A percentile compares a stretch with the other conserved stretches of the same genome.
These are phyloP conservation scores for Machimus atricapillus DNA, from an alignment of 2,888 invertebrate species.

Conservation along the genomic window DNA sequence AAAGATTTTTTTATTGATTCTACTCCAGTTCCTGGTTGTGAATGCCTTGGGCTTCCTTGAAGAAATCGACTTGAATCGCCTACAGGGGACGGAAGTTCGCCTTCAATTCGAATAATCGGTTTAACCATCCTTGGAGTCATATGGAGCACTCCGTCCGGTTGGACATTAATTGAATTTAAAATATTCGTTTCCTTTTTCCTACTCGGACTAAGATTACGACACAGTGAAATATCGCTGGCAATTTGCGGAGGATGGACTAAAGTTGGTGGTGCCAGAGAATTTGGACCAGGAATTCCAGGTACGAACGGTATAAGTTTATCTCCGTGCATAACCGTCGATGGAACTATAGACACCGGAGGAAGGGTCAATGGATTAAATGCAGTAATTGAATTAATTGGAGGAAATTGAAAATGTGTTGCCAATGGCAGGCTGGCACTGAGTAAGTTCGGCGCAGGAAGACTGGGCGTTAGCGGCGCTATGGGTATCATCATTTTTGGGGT, in stretches of 20 bases:
- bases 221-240: constrained; percentile 42
- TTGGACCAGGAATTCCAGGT: constrained; percentile 87
- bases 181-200: constrained; percentile 56
- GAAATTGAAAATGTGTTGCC: constrained; percentile 68
- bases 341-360: constrained; percentile 65
- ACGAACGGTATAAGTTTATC: constrained; percentile 85
- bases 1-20: constrained; percentile 55
- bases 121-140: constrained; percentile 1
- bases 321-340: constrained; percentile 65
- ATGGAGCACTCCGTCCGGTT: background rate
- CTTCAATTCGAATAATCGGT: constrained; percentile 37
- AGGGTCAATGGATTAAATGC: constrained; percentile 74
- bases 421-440: constrained; percentile 48
- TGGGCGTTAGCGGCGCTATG: constrained; percentile 66
- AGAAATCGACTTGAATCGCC: background rate
- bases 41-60: constrained; percentile 37
- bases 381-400: constrained; percentile 74
- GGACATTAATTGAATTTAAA: constrained; percentile 25
- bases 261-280: constrained; percentile 66
- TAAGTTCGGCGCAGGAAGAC: constrained; percentile 62
- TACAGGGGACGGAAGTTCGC: constrained; percentile 12
- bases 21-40: background rate
- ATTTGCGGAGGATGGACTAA: constrained; percentile 51
- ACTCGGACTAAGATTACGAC: constrained; percentile 55
- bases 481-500: constrained; percentile 67